Evolutionary conservation across 2,888 invertebrate species (phyloP).

Genomic region (Alsophila aescularia): DNA sequence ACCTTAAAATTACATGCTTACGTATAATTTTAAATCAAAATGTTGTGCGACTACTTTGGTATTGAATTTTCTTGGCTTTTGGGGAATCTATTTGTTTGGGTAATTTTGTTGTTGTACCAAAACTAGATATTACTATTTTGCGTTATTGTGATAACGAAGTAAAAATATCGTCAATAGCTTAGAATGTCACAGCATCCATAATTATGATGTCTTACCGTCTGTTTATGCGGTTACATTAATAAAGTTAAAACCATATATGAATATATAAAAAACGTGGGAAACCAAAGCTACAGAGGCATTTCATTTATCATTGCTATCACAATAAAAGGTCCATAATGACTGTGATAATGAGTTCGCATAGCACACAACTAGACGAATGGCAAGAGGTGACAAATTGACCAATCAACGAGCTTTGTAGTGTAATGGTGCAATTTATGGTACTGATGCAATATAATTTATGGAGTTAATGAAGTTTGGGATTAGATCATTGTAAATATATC

Average conservation of each 20-base stretch:
- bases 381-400: slow-evolving; percentile 16
- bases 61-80: too few species aligned
- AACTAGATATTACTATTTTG: too few species aligned
- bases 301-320: slow-evolving; percentile 13
- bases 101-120: too few species aligned
- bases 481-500: neutral
- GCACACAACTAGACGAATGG: slow-evolving; percentile 10
- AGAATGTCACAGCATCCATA: too few species aligned
- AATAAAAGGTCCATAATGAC: slow-evolving; percentile 19
- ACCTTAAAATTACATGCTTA: too few species aligned
- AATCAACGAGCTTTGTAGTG: slow-evolving; percentile 14
- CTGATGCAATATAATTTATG: slow-evolving; percentile 33
- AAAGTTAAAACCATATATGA: neutral
- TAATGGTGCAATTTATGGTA: slow-evolving; percentile 29
- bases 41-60: too few species aligned
- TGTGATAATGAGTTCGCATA: slow-evolving; percentile 21
- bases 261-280: slow-evolving; percentile 15
- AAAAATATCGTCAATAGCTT: too few species aligned
- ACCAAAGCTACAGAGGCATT: neutral
- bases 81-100: too few species aligned
- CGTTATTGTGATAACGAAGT: too few species aligned
- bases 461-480: slow-evolving; percentile 11
- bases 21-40: too few species aligned
- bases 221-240: neutral
- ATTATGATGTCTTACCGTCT: too few species aligned